These are phyloP conservation scores for Zaprionus ornatus DNA, from an alignment of 1,140 invertebrate species.

Conservation along the genomic window DNA sequence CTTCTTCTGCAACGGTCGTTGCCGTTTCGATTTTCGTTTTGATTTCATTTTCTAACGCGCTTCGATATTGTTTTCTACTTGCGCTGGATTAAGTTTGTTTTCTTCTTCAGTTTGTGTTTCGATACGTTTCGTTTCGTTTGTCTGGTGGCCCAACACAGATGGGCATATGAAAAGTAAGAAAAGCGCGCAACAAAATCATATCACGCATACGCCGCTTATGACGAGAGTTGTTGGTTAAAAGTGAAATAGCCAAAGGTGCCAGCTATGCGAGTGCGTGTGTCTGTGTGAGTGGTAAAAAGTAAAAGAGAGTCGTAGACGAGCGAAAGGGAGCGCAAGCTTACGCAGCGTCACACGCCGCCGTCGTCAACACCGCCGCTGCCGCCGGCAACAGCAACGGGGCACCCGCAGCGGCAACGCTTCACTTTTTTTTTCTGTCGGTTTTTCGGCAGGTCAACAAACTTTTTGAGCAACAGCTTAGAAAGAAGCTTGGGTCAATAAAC, in stretches of 20 bases:
- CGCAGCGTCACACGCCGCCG: slow-evolving; percentile 33
- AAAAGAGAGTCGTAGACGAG: slow-evolving; percentile 49
- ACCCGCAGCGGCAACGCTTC: slow-evolving; percentile 49
- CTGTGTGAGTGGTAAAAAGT: slow-evolving; percentile 43
- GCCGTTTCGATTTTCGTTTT: slow-evolving; percentile 68
- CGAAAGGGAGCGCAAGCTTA: slow-evolving; percentile 49
- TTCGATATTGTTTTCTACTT: slow-evolving; percentile 60
- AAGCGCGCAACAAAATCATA: slow-evolving; percentile 59
- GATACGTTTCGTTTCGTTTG: background rate
- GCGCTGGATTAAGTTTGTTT: slow-evolving; percentile 37
- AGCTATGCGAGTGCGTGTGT: background rate
- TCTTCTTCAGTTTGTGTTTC: background rate
- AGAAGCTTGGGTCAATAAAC: slow-evolving; percentile 74
- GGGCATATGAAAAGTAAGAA: slow-evolving; percentile 48
- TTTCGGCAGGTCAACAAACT: slow-evolving; percentile 72
- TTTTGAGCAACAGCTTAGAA: slow-evolving; percentile 49
- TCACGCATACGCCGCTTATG: slow-evolving; percentile 74
- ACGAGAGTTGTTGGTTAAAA: slow-evolving; percentile 50
- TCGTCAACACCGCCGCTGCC: no score
- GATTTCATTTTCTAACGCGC: slow-evolving; percentile 75
- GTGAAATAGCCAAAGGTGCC: slow-evolving; percentile 60
- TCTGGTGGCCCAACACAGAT: slow-evolving; percentile 18
- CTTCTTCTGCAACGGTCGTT: slow-evolving; percentile 67
- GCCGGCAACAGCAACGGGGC: background rate
- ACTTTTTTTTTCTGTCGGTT: slow-evolving; percentile 58